Conservation (phyloP, 2,797 vertebrate genomes). For the Scyliorhinus canicula region DNA sequence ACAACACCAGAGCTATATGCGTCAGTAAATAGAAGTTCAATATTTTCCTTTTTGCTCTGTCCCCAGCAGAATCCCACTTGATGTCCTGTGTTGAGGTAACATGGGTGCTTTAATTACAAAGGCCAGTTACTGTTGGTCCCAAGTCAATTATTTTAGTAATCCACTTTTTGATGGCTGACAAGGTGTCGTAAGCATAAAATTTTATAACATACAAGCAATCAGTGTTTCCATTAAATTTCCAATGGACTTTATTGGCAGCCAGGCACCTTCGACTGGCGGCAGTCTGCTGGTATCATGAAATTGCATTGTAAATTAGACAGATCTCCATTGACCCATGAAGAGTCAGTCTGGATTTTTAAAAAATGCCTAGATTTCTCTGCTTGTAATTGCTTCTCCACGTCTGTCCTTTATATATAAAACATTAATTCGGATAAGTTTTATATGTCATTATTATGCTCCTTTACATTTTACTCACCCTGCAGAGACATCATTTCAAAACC, state of each 20-base stretch:
- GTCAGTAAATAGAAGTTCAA: neutral
- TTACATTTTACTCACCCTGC: neutral
- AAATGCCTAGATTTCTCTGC: neutral
- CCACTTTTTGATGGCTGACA: slow-evolving; percentile 9
- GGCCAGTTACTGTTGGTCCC: neutral
- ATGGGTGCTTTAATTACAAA: neutral
- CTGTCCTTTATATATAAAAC: neutral
- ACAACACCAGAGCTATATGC: neutral
- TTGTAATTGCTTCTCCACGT: neutral
- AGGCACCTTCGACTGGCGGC: neutral
- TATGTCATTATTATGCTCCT: neutral
- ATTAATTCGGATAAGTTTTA: neutral
- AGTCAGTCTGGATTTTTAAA: neutral
- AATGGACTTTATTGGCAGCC: neutral
- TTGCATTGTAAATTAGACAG: slow-evolving; percentile 5
- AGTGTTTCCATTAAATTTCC: neutral
- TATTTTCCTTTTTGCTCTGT: neutral
- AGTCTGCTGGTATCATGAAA: neutral
- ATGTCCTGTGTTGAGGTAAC: neutral
- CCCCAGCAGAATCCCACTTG: neutral
- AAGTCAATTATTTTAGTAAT: neutral
- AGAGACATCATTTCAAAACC: neutral
- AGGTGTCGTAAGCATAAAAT: neutral
- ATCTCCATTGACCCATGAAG: neutral
- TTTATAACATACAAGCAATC: neutral